phyloP scores from a whole-genome alignment of 2,888 invertebrate genomes.

The Nyleta sp. region DNA sequence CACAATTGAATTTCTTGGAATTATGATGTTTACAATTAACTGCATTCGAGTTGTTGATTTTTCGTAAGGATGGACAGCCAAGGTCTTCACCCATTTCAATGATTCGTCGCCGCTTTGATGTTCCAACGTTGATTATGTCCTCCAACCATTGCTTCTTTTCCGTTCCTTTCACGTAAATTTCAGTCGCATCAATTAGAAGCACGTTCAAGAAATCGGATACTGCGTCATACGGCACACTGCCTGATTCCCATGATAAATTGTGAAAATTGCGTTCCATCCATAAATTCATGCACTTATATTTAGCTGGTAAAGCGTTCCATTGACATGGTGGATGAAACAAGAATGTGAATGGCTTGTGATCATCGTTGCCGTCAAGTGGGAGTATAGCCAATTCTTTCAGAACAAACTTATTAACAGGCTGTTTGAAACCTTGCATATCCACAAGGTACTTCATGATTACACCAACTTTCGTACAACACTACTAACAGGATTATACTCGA shows the following conservation, averaged over 20 bases:
- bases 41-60: too few species aligned
- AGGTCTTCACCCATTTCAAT: too few species aligned
- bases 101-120: conserved; percentile 2
- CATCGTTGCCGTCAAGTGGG: background rate
- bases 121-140: conserved; percentile 13
- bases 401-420: conserved; percentile 26
- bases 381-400: conserved; percentile 31
- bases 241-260: conserved; percentile 25
- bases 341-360: background rate
- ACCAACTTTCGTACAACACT: conserved; percentile 10
- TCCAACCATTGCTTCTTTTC: conserved; percentile 31
- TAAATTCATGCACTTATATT: conserved; percentile 31
- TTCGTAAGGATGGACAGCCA: too few species aligned
- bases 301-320: conserved; percentile 20
- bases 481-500: too few species aligned
- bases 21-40: too few species aligned
- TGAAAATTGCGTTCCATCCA: conserved; percentile 38
- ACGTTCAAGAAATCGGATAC: background rate
- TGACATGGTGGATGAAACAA: conserved; percentile 26
- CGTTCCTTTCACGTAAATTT: conserved; percentile 23
- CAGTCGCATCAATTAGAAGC: conserved; percentile 24
- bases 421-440: conserved; percentile 38
- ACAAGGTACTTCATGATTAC: conserved; percentile 12
- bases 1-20: too few species aligned
- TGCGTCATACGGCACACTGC: conserved; percentile 23